Conservation (phyloP, 2,797 vertebrate genomes). For the Eremophila alpestris region DNA sequence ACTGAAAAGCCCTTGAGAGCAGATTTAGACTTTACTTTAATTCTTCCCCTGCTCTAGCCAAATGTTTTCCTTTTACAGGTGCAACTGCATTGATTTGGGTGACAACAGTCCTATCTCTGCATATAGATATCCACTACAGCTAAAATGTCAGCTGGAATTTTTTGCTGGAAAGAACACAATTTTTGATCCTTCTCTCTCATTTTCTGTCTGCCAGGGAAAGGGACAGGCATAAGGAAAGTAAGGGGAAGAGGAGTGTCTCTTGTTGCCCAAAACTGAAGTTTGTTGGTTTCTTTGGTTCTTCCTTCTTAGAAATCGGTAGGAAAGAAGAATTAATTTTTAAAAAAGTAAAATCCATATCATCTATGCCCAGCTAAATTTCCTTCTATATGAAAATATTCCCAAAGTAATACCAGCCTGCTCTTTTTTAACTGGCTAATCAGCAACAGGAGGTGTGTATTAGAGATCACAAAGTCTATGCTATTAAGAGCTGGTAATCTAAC, state of each 20-base stretch:
- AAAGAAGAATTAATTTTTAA: background rate
- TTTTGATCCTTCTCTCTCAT: background rate
- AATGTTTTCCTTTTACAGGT: background rate
- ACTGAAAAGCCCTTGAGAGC: background rate
- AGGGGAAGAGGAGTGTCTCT: background rate
- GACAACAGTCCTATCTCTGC: background rate
- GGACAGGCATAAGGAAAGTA: background rate
- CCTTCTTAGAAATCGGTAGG: background rate
- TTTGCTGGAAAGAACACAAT: background rate
- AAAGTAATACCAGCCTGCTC: background rate
- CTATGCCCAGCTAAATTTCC: background rate
- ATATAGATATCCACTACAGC: background rate
- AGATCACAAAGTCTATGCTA: background rate
- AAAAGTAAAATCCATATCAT: background rate
- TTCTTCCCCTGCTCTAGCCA: background rate
- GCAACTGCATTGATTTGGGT: background rate
- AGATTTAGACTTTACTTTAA: background rate
- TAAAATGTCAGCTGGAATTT: background rate
- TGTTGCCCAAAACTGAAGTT: background rate
- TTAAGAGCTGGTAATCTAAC: background rate
- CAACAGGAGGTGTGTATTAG: accelerated
- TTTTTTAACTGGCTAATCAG: background rate
- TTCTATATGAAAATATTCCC: background rate
- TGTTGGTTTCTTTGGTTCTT: background rate
- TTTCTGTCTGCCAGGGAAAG: background rate